Evolutionary conservation across 2,113 vertebrate genomes (phyloP).

Genomic region (Panthera tigris): DNA sequence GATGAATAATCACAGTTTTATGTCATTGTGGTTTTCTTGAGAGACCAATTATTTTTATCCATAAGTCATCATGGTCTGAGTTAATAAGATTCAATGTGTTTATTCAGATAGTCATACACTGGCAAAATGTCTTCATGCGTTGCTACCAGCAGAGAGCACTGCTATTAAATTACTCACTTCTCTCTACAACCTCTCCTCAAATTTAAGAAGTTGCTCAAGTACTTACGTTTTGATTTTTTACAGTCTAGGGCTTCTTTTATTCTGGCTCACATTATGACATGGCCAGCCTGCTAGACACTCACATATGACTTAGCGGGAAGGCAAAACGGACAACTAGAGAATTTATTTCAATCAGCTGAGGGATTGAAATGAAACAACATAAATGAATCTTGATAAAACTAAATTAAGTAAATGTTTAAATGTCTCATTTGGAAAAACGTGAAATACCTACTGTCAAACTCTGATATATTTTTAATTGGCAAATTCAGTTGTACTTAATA

Average conservation of each 20-base stretch:
- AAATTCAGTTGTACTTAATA: background rate
- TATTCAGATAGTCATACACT: background rate
- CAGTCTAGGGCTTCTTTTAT: background rate
- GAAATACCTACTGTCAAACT: background rate
- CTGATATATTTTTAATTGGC: background rate
- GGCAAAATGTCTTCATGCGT: background rate
- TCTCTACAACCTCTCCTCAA: background rate
- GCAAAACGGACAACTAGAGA: background rate
- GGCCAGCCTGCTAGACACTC: background rate
- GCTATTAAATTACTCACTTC: background rate
- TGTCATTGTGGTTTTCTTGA: background rate
- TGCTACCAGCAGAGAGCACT: background rate
- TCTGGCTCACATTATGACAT: background rate
- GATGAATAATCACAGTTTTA: background rate
- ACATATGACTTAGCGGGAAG: background rate
- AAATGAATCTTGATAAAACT: background rate
- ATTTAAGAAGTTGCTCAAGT: background rate
- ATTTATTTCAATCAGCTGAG: background rate
- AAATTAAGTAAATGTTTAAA: background rate
- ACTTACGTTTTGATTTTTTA: background rate
- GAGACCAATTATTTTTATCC: background rate
- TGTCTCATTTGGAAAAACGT: background rate
- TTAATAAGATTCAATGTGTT: background rate
- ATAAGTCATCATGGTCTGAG: background rate
- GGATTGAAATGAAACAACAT: background rate